Percentiles rank a stretch among this genome's conserved stretches.
Conservation (phyloP, 2,113 vertebrate species). For the Varanus salvator region DNA sequence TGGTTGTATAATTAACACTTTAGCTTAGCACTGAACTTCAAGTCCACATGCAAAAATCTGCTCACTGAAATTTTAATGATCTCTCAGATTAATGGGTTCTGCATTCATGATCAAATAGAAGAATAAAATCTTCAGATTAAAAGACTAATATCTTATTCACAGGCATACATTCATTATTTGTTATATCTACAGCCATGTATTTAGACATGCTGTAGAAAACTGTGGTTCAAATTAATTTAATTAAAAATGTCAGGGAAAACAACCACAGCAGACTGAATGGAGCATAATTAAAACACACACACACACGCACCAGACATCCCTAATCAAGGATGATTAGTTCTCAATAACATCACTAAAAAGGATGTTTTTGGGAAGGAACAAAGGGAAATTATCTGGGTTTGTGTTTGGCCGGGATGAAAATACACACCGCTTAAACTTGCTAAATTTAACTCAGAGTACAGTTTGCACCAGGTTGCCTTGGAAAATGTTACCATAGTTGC, state of each 20-base stretch:
- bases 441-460: slow-evolving; percentile 79
- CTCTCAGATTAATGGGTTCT: not conserved
- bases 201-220: not conserved
- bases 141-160: not conserved
- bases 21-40: not conserved
- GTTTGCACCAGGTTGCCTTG: slow-evolving; percentile 78
- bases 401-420: slow-evolving; percentile 73
- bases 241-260: slow-evolving; percentile 37
- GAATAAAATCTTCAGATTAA: slow-evolving; percentile 25
- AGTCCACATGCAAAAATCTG: not conserved
- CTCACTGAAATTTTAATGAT: not conserved
- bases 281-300: slow-evolving; percentile 39
- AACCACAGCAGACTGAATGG: not conserved
- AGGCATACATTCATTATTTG: not conserved
- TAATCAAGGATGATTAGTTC: slow-evolving; percentile 48
- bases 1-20: not conserved
- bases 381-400: slow-evolving; percentile 36
- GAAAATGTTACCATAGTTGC: slow-evolving; percentile 84
- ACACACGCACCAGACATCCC: not conserved
- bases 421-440: slow-evolving; percentile 68
- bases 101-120: not conserved
- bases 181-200: not conserved
- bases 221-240: slow-evolving; percentile 30
- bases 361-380: not conserved
- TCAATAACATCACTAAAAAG: not conserved